phyloP scores from a whole-genome alignment of 2,888 invertebrate genomes.

The Ophion costatus region DNA sequence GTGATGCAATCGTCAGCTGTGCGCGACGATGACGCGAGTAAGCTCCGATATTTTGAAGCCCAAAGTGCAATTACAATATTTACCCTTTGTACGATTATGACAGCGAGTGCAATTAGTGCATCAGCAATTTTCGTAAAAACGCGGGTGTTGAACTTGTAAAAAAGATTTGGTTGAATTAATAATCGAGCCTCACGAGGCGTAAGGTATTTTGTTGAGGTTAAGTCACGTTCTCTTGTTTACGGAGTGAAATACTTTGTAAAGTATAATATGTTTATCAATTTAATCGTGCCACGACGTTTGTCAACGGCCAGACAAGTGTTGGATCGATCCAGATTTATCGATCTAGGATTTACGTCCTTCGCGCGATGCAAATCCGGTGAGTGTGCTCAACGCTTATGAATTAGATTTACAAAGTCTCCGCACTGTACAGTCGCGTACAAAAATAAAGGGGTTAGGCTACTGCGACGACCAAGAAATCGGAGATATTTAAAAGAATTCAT shows the following conservation, averaged over 20 bases:
- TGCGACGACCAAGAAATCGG: too few relatives aligned
- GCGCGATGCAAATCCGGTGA: conserved; percentile 76
- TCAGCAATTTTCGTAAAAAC: background rate
- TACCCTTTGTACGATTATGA: conserved; percentile 37
- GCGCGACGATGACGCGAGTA: conserved; percentile 34
- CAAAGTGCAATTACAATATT: conserved; percentile 38
- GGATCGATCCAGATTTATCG: conserved; percentile 63
- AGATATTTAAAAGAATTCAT: too few relatives aligned
- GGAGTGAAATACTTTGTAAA: background rate
- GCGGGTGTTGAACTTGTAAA: background rate
- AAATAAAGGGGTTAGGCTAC: background rate
- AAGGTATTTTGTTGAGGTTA: conserved; percentile 50
- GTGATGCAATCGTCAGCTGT: conserved; percentile 61
- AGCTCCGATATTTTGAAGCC: conserved; percentile 50
- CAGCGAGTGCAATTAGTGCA: conserved; percentile 26
- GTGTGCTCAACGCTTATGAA: conserved; percentile 34
- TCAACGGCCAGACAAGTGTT: conserved; percentile 69
- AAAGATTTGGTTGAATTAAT: background rate
- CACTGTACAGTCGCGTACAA: conserved; percentile 4
- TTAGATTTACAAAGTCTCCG: conserved; percentile 9
- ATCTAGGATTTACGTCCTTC: conserved; percentile 67
- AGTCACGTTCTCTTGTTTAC: conserved; percentile 6
- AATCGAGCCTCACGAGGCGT: background rate
- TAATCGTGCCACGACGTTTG: conserved; percentile 61
- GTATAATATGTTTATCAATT: conserved; percentile 68